A percentile compares a stretch with the other conserved stretches of the same genome.
These are phyloP conservation scores for Aleiodes testaceus DNA, from an alignment of 2,888 invertebrate genomes.

Conservation along the genomic window DNA sequence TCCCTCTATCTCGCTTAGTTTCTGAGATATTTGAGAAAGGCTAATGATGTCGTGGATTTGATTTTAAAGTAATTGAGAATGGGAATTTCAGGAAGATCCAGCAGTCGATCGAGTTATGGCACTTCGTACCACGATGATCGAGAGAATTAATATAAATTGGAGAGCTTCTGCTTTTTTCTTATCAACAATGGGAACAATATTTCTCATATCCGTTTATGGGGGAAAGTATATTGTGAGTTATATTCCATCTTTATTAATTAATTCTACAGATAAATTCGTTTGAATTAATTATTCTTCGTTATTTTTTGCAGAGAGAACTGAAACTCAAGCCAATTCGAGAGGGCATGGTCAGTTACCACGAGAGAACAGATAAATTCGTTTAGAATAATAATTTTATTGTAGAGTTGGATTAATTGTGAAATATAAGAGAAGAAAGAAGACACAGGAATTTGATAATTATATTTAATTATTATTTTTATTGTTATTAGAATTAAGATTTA, in stretches of 20 bases:
- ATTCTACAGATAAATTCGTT: not conserved
- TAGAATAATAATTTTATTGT: slow-evolving; percentile 68
- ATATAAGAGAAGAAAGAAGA: slow-evolving; percentile 10
- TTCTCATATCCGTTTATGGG: slow-evolving; percentile 74
- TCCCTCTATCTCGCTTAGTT: no score
- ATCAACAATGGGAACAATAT: slow-evolving; percentile 76
- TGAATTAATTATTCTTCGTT: not conserved
- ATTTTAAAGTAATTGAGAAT: no score
- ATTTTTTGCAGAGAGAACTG: slow-evolving; percentile 49
- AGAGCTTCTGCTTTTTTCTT: slow-evolving; percentile 73
- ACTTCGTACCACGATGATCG: slow-evolving; percentile 79
- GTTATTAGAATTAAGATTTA: slow-evolving; percentile 27
- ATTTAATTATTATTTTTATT: slow-evolving; percentile 35
- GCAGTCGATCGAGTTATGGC: slow-evolving; percentile 83
- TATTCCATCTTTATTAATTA: slow-evolving; percentile 24
- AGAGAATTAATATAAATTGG: slow-evolving; percentile 80
- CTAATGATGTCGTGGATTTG: no score
- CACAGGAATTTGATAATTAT: not conserved
- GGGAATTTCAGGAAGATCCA: slow-evolving; percentile 82
- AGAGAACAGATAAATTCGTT: slow-evolving; percentile 81
- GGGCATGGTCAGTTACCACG: slow-evolving; percentile 85
- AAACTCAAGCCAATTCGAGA: slow-evolving; percentile 77
- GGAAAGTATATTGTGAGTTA: slow-evolving; percentile 73
- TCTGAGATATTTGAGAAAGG: no score
- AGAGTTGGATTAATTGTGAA: slow-evolving; percentile 1